Base-by-base conservation (phyloP, 2,888 invertebrate species). In the Drosophila kokeensis region DNA sequence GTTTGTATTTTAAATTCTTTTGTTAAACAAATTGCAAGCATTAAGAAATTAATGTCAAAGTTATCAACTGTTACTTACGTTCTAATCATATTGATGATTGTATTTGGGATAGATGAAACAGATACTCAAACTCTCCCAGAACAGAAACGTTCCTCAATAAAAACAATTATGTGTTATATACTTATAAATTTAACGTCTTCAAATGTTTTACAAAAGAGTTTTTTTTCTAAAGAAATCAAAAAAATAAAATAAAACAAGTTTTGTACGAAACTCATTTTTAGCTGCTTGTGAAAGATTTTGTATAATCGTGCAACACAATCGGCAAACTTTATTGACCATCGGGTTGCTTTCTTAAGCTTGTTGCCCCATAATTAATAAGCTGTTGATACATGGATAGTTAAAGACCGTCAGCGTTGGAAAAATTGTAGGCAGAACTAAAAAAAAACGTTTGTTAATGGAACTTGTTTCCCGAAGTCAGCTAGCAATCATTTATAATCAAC, bases 301-400 rank as follows among this genome's bases (percentile, higher is more conserved):
- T 38, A 40, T 42, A 29, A 48, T 52, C 72, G 45, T 58, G 45
- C 34, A 66, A 54, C 45, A 62, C 50, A 67, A 66, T 69, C 63
- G 59, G 13, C 40, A 54, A 61, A 71, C 62, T 75, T 59, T 71
- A 71, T 75, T 71, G 54, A 75, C 58, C 71, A 62, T 75, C 66
- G 50, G 32, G 10, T 62, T 38, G 34, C 72, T 76, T 75, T 59
- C 70, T 70, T 59, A 18, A 24, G 27, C 21, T 42, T 52, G 38
- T 52, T 52, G 65, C 34, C 52, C 52, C 29, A 66, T 69, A 69
- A 58, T 69, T 67, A 29, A 52, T 29, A 53, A 60, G 36, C 52
- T 53, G 36, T 30, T 52, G 11, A 29, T 30, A 52, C 52, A 36
- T 34, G 18, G 32, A 45, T 62, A 36, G n/a, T 50, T 60, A 11